phyloP scores from a whole-genome alignment of 1,140 invertebrate species.

The Lordiphosa clarofinis region DNA sequence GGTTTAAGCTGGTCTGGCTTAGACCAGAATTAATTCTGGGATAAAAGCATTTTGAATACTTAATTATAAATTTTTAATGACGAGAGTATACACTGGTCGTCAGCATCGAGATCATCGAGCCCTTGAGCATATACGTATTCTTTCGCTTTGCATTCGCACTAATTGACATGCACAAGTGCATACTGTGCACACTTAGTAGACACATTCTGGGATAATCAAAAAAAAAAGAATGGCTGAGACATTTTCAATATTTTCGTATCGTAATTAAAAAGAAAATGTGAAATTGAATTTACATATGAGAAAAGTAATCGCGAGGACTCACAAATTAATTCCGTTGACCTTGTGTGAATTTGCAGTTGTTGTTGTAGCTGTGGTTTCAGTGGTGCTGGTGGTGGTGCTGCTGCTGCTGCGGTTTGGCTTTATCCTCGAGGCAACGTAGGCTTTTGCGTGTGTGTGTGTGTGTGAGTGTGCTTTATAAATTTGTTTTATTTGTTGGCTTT shows the following conservation, averaged over 20 bases:
- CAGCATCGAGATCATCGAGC: background rate
- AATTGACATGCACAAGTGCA: slow-evolving; percentile 75
- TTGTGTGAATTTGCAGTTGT: slow-evolving; percentile 62
- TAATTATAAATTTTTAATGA: no score
- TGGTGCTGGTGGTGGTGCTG: slow-evolving; percentile 19
- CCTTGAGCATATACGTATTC: slow-evolving; percentile 7
- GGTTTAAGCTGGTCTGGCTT: no score
- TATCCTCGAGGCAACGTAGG: slow-evolving; percentile 36
- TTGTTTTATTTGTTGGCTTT: slow-evolving; percentile 22
- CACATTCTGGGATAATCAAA: slow-evolving; percentile 30
- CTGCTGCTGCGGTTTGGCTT: slow-evolving; percentile 25
- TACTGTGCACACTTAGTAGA: slow-evolving; percentile 15
- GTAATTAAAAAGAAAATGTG: slow-evolving; percentile 26
- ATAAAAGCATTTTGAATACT: no score
- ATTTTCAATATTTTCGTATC: slow-evolving; percentile 30
- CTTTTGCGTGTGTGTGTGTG: slow-evolving; percentile 28
- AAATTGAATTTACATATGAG: slow-evolving; percentile 5
- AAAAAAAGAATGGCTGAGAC: slow-evolving; percentile 10
- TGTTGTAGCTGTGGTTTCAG: slow-evolving; percentile 34
- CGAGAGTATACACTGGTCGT: background rate
- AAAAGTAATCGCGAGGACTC: slow-evolving; percentile 32
- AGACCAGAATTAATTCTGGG: no score
- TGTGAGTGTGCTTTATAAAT: slow-evolving; percentile 32
- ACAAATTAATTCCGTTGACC: slow-evolving; percentile 78
- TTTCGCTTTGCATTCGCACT: slow-evolving; percentile 31